Evolutionary conservation across 2,113 vertebrate genomes (phyloP).

Genomic region (Bubalus kerabau): DNA sequence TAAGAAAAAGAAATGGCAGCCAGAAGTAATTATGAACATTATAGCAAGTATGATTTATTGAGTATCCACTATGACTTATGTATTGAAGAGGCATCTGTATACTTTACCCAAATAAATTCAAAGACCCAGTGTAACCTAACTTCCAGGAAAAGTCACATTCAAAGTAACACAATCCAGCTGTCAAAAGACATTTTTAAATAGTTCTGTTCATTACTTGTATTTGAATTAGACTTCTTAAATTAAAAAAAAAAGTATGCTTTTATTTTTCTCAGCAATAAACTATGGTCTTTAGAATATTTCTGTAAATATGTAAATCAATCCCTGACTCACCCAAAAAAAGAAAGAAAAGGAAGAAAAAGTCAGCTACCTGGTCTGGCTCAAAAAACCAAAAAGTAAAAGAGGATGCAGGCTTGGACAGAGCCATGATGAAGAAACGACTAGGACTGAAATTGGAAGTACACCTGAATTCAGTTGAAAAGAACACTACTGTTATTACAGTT

Average conservation of each 20-base stretch:
- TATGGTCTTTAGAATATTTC: constrained; percentile 13
- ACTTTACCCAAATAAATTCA: neutral
- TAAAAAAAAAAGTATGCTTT: neutral
- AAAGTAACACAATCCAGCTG: neutral
- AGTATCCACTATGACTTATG: neutral
- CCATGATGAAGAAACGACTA: accelerated
- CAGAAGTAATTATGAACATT: neutral
- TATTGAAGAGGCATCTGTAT: neutral
- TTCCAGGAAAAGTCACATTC: neutral
- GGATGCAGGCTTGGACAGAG: neutral
- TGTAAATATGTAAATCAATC: constrained; percentile 36
- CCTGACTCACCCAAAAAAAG: neutral
- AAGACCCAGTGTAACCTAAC: neutral
- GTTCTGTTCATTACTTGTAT: neutral
- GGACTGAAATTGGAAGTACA: neutral
- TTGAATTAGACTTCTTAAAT: neutral
- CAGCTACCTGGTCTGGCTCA: neutral
- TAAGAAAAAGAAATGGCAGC: neutral
- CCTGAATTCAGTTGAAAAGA: neutral
- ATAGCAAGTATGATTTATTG: neutral
- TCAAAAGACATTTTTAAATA: neutral
- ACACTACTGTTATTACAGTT: neutral
- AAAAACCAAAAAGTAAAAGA: neutral
- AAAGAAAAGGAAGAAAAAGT: neutral
- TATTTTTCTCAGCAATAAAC: constrained; percentile 40